These are phyloP conservation scores for Mobula birostris DNA, from an alignment of 2,113 vertebrate species.

Conservation along the genomic window DNA sequence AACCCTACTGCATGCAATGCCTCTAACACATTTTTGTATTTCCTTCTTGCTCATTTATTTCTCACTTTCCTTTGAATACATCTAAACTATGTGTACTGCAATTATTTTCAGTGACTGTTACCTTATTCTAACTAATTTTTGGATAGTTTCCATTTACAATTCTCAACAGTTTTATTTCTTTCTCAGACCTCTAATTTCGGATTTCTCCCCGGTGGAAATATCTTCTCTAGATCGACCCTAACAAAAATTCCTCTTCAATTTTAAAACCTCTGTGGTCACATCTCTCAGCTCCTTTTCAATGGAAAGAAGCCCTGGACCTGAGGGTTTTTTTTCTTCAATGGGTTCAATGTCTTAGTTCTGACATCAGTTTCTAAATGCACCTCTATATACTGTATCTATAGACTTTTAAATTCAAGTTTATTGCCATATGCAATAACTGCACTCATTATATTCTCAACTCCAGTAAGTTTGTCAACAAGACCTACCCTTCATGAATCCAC, in stretches of 20 bases:
- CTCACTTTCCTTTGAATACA: background rate
- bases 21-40: too few relatives aligned
- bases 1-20: too few relatives aligned
- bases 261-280: too few relatives aligned
- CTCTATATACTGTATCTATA: background rate
- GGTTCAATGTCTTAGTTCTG: background rate
- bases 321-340: too few relatives aligned
- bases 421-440: background rate
- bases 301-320: too few relatives aligned
- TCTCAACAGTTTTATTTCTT: background rate
- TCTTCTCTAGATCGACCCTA: background rate
- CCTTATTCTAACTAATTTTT: background rate
- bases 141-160: background rate
- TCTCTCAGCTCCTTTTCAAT: too few relatives aligned
- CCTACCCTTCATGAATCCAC: too few relatives aligned
- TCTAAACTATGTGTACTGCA: background rate
- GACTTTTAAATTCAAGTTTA: background rate
- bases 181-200: background rate
- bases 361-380: background rate
- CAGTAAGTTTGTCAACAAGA: too few relatives aligned
- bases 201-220: background rate
- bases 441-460: too few relatives aligned
- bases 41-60: too few relatives aligned
- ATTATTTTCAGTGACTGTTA: background rate
- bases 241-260: too few relatives aligned